Percentiles rank a stretch among this genome's conserved stretches.
Evolutionary conservation across 2,888 invertebrate genomes (phyloP).

Genomic region (Pedicia rivosa): DNA sequence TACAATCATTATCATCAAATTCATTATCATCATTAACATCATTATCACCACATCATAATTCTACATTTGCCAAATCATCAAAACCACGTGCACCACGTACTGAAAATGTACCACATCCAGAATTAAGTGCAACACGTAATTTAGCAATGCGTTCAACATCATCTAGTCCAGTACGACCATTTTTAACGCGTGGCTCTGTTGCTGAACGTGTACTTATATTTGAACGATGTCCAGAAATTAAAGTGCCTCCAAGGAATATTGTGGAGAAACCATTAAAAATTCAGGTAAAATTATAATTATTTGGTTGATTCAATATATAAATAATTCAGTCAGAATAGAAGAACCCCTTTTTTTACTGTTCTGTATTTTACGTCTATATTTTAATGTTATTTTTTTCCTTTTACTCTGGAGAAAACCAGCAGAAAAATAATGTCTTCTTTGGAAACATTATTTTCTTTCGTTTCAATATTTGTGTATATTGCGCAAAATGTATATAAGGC

Average conservation of each 20-base stretch:
- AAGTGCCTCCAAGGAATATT: conserved; percentile 23
- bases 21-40: conserved; percentile 14
- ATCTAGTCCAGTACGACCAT: conserved; percentile 60
- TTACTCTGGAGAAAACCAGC: no score
- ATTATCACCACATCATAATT: conserved; percentile 20
- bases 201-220: conserved; percentile 82
- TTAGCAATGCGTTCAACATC: conserved; percentile 16
- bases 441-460: no score
- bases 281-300: no score
- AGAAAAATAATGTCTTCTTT: no score
- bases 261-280: conserved; percentile 23
- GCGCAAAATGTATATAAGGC: no score
- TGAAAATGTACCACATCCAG: conserved; percentile 43
- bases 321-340: no score
- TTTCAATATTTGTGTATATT: no score
- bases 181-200: conserved; percentile 76
- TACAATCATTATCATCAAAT: not conserved
- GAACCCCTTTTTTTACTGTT: no score
- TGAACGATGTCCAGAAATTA: conserved; percentile 71
- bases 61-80: conserved; percentile 15
- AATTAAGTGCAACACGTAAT: conserved; percentile 27
- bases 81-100: conserved; percentile 25
- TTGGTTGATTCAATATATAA: no score
- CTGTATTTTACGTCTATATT: no score
- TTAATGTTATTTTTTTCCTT: no score